Conservation (phyloP, 1,140 invertebrate genomes). For the Episyrphus balteatus region DNA sequence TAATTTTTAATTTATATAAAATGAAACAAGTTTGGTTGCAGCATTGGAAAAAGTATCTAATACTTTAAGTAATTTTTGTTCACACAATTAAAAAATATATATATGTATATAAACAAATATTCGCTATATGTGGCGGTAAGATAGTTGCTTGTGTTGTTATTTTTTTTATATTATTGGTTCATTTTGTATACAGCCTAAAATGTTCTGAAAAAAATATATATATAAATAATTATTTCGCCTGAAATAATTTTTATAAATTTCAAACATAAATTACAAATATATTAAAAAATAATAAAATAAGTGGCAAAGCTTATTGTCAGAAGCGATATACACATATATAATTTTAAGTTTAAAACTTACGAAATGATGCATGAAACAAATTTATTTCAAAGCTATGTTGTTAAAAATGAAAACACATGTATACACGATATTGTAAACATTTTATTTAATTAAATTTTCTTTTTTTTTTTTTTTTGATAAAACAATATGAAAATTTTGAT, state of each 20-base stretch:
- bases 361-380: too few species aligned
- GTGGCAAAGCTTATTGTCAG: constrained; percentile 9
- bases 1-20: too few species aligned
- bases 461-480: too few species aligned
- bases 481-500: too few species aligned
- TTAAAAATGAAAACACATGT: too few species aligned
- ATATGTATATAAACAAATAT: not conserved
- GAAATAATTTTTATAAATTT: not conserved
- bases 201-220: not conserved
- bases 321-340: constrained; percentile 2
- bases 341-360: too few species aligned
- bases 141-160: not conserved
- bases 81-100: not conserved
- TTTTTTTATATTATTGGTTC: not conserved
- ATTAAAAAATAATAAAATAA: not conserved
- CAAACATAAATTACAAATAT: not conserved
- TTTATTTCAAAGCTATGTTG: too few species aligned
- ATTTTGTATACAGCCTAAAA: not conserved
- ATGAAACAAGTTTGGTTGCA: too few species aligned
- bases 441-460: too few species aligned
- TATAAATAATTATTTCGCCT: not conserved
- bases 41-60: not conserved
- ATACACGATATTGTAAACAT: too few species aligned
- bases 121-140: not conserved
- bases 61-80: not conserved